Base-by-base conservation (phyloP, 2,888 invertebrate genomes). In the Steinernema carpocapsae region DNA sequence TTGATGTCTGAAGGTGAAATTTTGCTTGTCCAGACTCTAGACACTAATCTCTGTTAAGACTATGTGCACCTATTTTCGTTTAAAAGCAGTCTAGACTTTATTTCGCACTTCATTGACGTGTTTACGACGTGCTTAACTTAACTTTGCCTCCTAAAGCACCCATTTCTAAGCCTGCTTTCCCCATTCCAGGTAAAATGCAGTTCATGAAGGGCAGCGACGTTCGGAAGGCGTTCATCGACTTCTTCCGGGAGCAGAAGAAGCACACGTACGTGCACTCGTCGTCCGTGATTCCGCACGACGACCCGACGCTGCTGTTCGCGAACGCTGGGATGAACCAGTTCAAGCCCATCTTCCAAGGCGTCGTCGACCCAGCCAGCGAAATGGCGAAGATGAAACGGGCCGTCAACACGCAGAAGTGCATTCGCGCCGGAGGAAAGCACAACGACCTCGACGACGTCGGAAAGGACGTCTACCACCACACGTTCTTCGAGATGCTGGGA, bases 251-350 rank as follows among this genome's bases (percentile, higher is more conserved):
- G 29, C 92, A 92, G 84, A 92, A 94, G 89, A 86, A 89, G 14
- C 99, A 99, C 89, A 92, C 92, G 82, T 97, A 97, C 91, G 94
- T 96, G 29, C 97, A 97, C 88, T 99, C 97, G 0, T 97, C 95
- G 59, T 94, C 95, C 51, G 95, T 95, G 24, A 94, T 99, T 87
- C 99, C 99, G 0, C 91, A 94, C 79, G 97, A 99, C 90, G 99
- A 99, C 89, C 97, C 97, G 29, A 97, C 97, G 0, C 90, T 99
- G 75, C 91, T 99, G 0, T 99, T 99, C 89, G 91, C 97, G 71
- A 99, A 99, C 91, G 97, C 99, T 79, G 99, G 96, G 72, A 99
- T 99, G 99, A 97, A 97, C 89, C 97, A 97, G 91, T 99, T 94
- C 88, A 99, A 99, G 88, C 97, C 97, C 0, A 94, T 99, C 82